Conservation (phyloP, 2,888 invertebrate genomes). For the Cerastoderma edule region DNA sequence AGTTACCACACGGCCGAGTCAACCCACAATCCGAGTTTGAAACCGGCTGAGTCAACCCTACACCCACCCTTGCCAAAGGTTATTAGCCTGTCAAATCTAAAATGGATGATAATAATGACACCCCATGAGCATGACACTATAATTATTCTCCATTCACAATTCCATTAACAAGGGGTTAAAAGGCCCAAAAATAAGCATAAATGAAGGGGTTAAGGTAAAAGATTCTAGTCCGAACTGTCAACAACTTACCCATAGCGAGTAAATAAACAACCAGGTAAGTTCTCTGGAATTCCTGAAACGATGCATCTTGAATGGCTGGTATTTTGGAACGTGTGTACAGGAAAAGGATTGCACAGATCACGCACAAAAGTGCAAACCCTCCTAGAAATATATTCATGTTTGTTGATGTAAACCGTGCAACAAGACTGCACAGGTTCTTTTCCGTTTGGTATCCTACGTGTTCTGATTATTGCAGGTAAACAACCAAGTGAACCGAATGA, state of each 20-base stretch:
- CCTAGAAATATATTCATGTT: constrained; percentile 79
- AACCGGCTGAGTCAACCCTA: too few species aligned
- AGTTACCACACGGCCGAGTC: too few species aligned
- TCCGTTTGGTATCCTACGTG: too few species aligned
- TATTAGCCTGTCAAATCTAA: too few species aligned
- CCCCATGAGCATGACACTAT: too few species aligned
- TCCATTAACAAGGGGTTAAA: too few species aligned
- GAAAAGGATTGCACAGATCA: constrained; percentile 82
- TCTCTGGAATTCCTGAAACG: constrained; percentile 83
- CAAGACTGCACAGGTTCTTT: constrained; percentile 14
- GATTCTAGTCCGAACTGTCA: too few species aligned
- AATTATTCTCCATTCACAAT: too few species aligned
- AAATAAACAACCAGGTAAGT: constrained; percentile 85
- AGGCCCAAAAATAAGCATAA: background rate
- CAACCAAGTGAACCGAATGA: constrained; percentile 4
- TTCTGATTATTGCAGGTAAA: constrained; percentile 10
- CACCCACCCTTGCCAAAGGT: too few species aligned
- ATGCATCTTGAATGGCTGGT: constrained; percentile 78
- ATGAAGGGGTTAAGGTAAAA: background rate
- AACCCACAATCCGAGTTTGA: too few species aligned
- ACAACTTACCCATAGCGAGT: constrained; percentile 84
- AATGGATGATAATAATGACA: too few species aligned
- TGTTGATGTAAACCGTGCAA: background rate
- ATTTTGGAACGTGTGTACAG: constrained; percentile 81
- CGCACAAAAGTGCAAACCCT: constrained; percentile 76